A percentile compares a stretch with the other conserved stretches of the same genome.
These are phyloP conservation scores for Trematomus bernacchii DNA, from an alignment of 2,797 vertebrate species.

Conservation along the genomic window DNA sequence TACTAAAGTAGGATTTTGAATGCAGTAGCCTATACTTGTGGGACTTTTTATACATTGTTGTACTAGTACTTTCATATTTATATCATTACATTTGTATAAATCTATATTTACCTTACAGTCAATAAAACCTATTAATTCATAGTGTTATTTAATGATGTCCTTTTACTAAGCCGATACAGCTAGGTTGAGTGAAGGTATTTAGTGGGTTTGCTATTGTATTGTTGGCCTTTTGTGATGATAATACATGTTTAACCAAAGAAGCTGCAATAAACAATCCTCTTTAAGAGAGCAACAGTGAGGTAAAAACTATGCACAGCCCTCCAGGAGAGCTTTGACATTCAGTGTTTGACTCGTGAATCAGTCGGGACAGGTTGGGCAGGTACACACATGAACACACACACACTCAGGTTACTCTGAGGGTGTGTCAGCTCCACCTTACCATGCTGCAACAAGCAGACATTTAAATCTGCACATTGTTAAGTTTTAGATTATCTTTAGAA, in stretches of 20 bases:
- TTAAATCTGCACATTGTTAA: slow-evolving; percentile 5
- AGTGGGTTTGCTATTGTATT: background rate
- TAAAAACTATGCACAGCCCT: slow-evolving; percentile 18
- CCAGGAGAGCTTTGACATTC: slow-evolving; percentile 15
- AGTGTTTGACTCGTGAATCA: slow-evolving; percentile 55
- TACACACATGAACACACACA: slow-evolving; percentile 63
- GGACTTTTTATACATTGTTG: background rate
- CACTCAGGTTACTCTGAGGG: slow-evolving; percentile 53
- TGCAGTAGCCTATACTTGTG: background rate
- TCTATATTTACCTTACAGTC: background rate
- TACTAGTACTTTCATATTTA: background rate
- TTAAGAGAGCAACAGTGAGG: background rate
- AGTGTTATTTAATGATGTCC: background rate
- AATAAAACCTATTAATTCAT: background rate
- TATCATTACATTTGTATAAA: background rate
- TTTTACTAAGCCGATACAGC: background rate
- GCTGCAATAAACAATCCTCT: background rate
- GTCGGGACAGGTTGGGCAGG: slow-evolving; percentile 69
- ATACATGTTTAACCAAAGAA: slow-evolving; percentile 7
- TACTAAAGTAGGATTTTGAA: background rate
- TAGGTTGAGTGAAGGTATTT: background rate
- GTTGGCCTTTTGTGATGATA: background rate
- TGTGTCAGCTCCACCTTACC: slow-evolving; percentile 59
- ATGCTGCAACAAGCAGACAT: slow-evolving; percentile 23
- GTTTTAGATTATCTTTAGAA: background rate